phyloP scores from a whole-genome alignment of 2,113 vertebrate genomes.

The Lepisosteus oculatus region DNA sequence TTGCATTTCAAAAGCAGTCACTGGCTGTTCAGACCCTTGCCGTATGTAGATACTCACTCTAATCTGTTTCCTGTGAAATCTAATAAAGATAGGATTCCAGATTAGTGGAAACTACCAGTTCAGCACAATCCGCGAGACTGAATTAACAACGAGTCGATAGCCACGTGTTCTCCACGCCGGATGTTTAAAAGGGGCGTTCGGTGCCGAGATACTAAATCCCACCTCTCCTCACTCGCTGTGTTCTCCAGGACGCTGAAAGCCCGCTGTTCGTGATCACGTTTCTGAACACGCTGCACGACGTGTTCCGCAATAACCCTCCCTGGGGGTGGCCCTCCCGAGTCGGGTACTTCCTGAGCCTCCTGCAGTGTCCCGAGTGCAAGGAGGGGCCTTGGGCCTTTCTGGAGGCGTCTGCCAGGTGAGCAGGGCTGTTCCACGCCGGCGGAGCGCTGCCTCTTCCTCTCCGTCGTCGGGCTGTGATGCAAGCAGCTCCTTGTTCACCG shows the following conservation, averaged over 20 bases:
- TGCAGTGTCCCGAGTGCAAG: slow-evolving; percentile 89
- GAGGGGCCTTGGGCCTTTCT: slow-evolving; percentile 77
- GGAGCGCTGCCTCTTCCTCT: not conserved
- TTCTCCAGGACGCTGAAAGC: slow-evolving; percentile 69
- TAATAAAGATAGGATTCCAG: no score
- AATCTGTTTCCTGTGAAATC: no score
- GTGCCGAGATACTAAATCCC: no score
- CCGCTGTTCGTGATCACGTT: slow-evolving; percentile 63
- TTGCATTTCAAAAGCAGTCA: no score
- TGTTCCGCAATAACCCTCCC: slow-evolving; percentile 78
- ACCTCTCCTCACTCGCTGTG: slow-evolving; percentile 13
- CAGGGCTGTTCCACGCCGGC: not conserved
- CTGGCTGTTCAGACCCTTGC: no score
- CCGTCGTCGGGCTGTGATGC: not conserved
- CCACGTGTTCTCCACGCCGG: no score
- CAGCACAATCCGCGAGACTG: no score
- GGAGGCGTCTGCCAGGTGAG: slow-evolving; percentile 81
- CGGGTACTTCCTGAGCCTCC: slow-evolving; percentile 75
- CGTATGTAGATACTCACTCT: no score
- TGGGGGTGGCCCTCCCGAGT: slow-evolving; percentile 68
- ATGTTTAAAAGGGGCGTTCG: no score
- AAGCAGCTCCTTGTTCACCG: not conserved
- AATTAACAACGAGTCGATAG: no score
- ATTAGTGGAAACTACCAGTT: no score
- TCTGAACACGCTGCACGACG: slow-evolving; percentile 61